Percentiles rank a stretch among this genome's conserved stretches.
Conservation (phyloP, 2,888 invertebrate species). For the Tipula unca region DNA sequence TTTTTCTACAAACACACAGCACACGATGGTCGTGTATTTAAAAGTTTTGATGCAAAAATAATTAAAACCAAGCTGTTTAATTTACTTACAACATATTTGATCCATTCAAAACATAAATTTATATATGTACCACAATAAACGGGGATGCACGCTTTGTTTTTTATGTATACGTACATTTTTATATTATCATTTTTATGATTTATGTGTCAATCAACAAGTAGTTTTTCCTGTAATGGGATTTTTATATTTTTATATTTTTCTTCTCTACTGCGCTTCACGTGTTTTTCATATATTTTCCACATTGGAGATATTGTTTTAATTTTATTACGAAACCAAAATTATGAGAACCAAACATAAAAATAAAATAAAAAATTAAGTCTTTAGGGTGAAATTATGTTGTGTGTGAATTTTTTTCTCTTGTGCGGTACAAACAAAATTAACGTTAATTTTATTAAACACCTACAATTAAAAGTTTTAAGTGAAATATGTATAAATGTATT, state of each 20-base stretch:
- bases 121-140: not conserved
- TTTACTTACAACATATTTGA: not conserved
- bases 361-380: not conserved
- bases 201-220: conserved; percentile 18
- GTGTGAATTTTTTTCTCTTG: not conserved
- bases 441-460: not conserved
- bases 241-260: not conserved
- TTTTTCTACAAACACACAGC: not conserved
- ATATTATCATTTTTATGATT: conserved; percentile 16
- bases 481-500: no score
- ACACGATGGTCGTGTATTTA: not conserved
- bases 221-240: not conserved
- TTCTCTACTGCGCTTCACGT: conserved; percentile 8
- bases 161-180: not conserved
- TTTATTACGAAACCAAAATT: not conserved
- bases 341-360: not conserved
- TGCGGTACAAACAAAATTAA: not conserved
- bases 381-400: not conserved
- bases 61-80: conserved; percentile 2
- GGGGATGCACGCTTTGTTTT: not conserved
- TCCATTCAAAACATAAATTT: not conserved
- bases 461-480: not conserved
- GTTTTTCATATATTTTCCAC: not conserved
- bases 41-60: not conserved
- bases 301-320: conserved; percentile 14